These are phyloP conservation scores for Trissoscelio sp. DNA, from an alignment of 2,888 invertebrate species.

Conservation along the genomic window DNA sequence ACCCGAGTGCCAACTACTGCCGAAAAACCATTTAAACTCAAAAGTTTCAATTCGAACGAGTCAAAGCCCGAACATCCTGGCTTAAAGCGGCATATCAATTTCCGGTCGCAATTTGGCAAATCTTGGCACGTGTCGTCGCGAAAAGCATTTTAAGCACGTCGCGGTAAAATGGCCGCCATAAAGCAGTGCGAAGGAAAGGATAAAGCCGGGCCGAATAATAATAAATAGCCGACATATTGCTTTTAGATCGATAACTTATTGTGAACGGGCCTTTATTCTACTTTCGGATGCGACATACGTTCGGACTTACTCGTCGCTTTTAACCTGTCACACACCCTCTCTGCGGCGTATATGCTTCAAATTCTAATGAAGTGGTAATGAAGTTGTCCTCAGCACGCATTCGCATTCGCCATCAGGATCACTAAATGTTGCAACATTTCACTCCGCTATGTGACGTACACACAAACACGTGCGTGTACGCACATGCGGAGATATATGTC, in stretches of 20 bases:
- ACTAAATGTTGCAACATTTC: constrained; percentile 66
- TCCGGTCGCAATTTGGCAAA: constrained; percentile 17
- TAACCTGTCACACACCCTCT: constrained; percentile 60
- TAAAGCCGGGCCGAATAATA: constrained; percentile 17
- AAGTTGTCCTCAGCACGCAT: constrained; percentile 66
- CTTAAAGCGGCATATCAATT: not conserved
- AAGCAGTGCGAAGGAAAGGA: not conserved
- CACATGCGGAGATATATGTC: not conserved
- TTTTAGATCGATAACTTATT: constrained; percentile 51
- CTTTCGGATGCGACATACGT: constrained; percentile 59
- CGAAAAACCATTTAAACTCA: too few species aligned
- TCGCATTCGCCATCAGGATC: constrained; percentile 63
- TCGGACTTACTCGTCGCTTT: constrained; percentile 54
- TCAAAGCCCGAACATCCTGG: not conserved
- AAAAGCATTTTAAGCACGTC: not conserved
- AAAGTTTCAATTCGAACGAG: too few species aligned
- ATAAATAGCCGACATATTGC: constrained; percentile 39
- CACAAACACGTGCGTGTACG: constrained; percentile 1
- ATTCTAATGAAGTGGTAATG: constrained; percentile 69
- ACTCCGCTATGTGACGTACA: constrained; percentile 33
- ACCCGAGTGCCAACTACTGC: too few species aligned
- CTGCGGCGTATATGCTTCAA: constrained; percentile 57
- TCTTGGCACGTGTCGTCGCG: constrained; percentile 4
- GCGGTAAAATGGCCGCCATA: not conserved
- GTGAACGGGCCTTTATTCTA: constrained; percentile 41